These are phyloP conservation scores for Drosophila pallidifrons DNA, from an alignment of 1,140 invertebrate genomes.

Conservation along the genomic window DNA sequence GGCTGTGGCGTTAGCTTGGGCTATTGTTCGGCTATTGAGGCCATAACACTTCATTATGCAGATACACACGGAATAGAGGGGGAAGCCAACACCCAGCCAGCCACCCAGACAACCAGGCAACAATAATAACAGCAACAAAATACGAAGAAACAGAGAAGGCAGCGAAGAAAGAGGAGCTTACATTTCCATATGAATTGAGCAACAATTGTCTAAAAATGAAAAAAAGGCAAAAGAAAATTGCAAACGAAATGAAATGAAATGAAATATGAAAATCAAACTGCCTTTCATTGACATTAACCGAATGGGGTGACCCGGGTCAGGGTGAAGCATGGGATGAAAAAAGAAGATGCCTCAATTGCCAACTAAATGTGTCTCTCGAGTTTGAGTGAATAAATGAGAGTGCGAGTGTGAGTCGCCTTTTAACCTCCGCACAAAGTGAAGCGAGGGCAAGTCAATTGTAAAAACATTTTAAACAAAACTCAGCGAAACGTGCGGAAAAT, in stretches of 20 bases:
- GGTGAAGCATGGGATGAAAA: no score
- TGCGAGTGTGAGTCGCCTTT: conserved; percentile 28
- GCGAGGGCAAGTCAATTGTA: conserved; percentile 69
- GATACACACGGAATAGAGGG: conserved; percentile 30
- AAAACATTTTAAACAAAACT: conserved; percentile 80
- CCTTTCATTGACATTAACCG: conserved; percentile 62
- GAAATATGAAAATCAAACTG: conserved; percentile 80
- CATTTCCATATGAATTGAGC: conserved; percentile 79
- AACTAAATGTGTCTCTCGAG: neutral
- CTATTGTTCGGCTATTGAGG: conserved; percentile 47
- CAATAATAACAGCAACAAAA: neutral
- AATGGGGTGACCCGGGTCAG: conserved; percentile 15
- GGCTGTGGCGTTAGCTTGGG: conserved; percentile 19
- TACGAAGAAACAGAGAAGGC: neutral
- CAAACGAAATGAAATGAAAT: conserved; percentile 42
- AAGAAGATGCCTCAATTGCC: conserved; percentile 4
- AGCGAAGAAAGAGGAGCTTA: neutral
- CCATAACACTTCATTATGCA: conserved; percentile 55
- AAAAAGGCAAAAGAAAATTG: conserved; percentile 45
- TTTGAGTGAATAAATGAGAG: neutral
- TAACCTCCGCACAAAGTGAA: conserved; percentile 3
- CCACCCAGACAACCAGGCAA: conserved; percentile 3
- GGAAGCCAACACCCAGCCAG: neutral
- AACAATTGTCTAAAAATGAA: conserved; percentile 59
- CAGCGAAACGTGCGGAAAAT: conserved; percentile 79